Evolutionary conservation across 2,797 vertebrate species (phyloP).

Genomic region (Naso thynnoides): DNA sequence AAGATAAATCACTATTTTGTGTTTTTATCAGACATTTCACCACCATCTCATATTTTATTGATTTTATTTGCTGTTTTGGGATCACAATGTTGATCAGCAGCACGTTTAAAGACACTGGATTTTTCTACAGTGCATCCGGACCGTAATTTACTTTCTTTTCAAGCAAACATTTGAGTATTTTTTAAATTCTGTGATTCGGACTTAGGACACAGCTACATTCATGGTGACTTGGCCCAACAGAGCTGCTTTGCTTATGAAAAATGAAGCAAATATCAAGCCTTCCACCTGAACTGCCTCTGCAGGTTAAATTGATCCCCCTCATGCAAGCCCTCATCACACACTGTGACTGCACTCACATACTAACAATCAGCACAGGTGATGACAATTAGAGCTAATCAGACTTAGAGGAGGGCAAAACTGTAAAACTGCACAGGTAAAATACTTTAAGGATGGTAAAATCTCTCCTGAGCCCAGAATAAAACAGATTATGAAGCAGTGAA

Average conservation of each 20-base stretch:
- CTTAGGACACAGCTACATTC: background rate
- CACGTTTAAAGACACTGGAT: background rate
- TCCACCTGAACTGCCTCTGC: too few relatives aligned
- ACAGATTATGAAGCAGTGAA: constrained; percentile 35
- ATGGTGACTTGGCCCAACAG: background rate
- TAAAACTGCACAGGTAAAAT: background rate
- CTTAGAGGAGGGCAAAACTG: too few relatives aligned
- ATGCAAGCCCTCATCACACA: background rate
- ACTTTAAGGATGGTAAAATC: too few relatives aligned
- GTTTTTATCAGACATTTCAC: too few relatives aligned
- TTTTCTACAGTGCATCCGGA: too few relatives aligned
- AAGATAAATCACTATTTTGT: too few relatives aligned
- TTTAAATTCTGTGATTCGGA: too few relatives aligned
- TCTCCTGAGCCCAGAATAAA: constrained; percentile 2
- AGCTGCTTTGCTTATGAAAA: background rate
- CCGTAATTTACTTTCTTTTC: background rate
- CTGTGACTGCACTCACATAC: background rate
- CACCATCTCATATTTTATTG: too few relatives aligned
- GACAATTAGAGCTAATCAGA: background rate
- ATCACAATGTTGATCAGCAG: too few relatives aligned
- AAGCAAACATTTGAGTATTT: too few relatives aligned
- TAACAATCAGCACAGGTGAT: background rate
- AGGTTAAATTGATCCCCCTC: background rate
- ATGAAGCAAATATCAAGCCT: background rate
- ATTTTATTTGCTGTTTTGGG: too few relatives aligned